Evolutionary conservation across 2,888 invertebrate genomes (phyloP), one percentile per base, ranked within the genome.

Genomic region (Aphodius granarius): DNA sequence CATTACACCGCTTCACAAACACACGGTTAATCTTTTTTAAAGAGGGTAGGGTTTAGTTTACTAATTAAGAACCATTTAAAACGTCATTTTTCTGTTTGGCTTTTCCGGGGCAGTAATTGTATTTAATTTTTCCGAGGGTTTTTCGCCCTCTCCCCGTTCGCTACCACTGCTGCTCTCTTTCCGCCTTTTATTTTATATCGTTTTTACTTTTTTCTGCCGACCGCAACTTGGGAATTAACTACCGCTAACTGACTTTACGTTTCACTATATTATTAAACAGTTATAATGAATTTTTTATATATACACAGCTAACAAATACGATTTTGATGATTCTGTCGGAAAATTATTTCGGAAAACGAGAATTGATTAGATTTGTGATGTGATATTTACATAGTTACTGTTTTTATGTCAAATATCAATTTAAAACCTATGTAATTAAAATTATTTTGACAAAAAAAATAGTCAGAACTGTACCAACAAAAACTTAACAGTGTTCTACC

Each of bases 21-120:
- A 87, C 84, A 86, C 86, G 85, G 84, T 86, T 87, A 86, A 86
- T 86, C 86, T 86, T 86, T 86, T 86, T 86, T 86, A 86, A 86
- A 86, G 86, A 87, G 86, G 86, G 86, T 85, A 82, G 84, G 85
- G 85, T 86, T 86, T 86, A 86, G 86, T 86, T 86, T 85, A 82
- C 87, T 87, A 87, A 87, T 87, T 87, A 87, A 87, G 87, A 86
- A 86, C 86, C 86, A 86, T 87, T 87, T 86, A 86, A 85, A 85
- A 86, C 83, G 86, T 86, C 86, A 87, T 87, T 87, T 86, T 85
- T 86, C 85, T 84, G 85, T 85, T 85, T 83, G 81, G 81, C 79
- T 79, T 80, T 76, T 79, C 77, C 81, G 78, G n/a, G n/a, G 3
- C 76, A 76, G 79, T 83, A 83, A 83, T 83, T 84, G 82, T 81